These are phyloP conservation scores for Panorpa germanica DNA, from an alignment of 2,888 invertebrate species.

Conservation along the genomic window DNA sequence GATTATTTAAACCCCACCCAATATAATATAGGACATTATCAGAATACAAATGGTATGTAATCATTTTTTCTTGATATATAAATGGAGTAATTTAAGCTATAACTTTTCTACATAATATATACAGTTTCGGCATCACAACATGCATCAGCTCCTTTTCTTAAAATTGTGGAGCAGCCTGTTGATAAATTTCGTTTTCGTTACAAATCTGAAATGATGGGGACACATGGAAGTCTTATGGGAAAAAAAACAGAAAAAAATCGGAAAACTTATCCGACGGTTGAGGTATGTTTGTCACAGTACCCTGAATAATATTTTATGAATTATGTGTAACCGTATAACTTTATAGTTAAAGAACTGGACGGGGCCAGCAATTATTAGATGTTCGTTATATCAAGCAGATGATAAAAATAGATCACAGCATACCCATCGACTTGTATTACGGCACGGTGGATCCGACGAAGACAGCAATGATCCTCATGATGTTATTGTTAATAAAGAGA, in stretches of 20 bases:
- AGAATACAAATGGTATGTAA: too few species aligned
- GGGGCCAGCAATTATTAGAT: conserved; percentile 43
- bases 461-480: conserved; percentile 52
- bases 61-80: too few species aligned
- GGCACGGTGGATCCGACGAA: conserved; percentile 33
- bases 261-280: conserved; percentile 57
- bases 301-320: conserved; percentile 3
- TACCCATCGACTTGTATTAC: conserved; percentile 51
- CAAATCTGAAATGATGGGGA: conserved; percentile 74
- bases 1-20: too few species aligned
- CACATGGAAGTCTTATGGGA: conserved; percentile 61
- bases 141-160: conserved; percentile 36
- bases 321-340: conserved; percentile 8
- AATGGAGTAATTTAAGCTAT: too few species aligned
- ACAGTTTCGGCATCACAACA: too few species aligned
- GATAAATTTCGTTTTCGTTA: conserved; percentile 70
- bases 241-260: conserved; percentile 34
- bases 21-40: too few species aligned
- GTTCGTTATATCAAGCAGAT: conserved; percentile 46
- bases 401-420: conserved; percentile 34
- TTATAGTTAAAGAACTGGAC: conserved; percentile 29
- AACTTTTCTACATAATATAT: too few species aligned
- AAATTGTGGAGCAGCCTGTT: conserved; percentile 53
- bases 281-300: conserved; percentile 26
- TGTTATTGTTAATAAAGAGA: conserved; percentile 30